A percentile compares a stretch with the other conserved stretches of the same genome.
phyloP scores from a whole-genome alignment of 2,888 invertebrate species.

The Aleiodes alternator region DNA sequence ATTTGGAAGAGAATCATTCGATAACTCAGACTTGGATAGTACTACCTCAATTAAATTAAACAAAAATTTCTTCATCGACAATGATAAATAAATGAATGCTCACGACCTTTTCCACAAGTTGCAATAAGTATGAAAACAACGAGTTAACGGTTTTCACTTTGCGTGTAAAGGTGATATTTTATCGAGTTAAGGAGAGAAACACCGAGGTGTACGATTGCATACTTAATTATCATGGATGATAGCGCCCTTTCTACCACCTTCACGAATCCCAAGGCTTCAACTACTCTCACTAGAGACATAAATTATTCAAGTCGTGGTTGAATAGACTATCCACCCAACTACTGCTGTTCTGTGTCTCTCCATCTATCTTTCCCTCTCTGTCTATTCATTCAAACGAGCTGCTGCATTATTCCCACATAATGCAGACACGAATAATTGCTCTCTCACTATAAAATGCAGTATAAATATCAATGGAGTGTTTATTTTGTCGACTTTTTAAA shows the following conservation, averaged over 20 bases:
- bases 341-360: background rate
- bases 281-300: slow-evolving; percentile 25
- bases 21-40: too few relatives aligned
- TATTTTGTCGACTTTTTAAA: background rate
- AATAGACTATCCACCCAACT: slow-evolving; percentile 19
- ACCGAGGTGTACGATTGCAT: slow-evolving; percentile 23
- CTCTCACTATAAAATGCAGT: background rate
- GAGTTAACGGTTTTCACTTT: slow-evolving; percentile 25
- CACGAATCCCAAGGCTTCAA: slow-evolving; percentile 28
- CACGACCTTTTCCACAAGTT: slow-evolving; percentile 24
- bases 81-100: slow-evolving; percentile 15
- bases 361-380: background rate
- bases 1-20: too few relatives aligned
- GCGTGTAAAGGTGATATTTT: slow-evolving; percentile 19
- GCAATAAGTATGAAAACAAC: slow-evolving; percentile 13
- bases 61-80: too few relatives aligned
- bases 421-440: slow-evolving; percentile 28
- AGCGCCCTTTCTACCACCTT: slow-evolving; percentile 25
- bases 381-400: slow-evolving; percentile 20
- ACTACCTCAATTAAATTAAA: too few relatives aligned
- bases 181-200: slow-evolving; percentile 28
- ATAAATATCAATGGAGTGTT: slow-evolving; percentile 26
- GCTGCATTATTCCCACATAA: slow-evolving; percentile 32
- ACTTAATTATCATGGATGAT: slow-evolving; percentile 29
- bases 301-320: slow-evolving; percentile 16